Evolutionary conservation across 2,797 vertebrate genomes (phyloP).

Genomic region (Glyptemys insculpta): DNA sequence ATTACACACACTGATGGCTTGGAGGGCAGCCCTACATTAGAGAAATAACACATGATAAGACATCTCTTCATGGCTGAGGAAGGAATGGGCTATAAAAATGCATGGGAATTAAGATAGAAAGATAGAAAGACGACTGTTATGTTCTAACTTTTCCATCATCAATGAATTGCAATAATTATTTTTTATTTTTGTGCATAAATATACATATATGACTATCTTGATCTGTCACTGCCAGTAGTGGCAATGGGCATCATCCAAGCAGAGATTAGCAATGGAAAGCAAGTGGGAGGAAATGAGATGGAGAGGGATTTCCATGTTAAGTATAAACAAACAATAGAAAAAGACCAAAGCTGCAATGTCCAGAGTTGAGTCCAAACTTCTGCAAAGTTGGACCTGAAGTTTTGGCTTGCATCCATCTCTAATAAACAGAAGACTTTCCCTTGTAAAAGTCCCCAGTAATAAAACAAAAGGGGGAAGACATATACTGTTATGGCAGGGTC

Average conservation of each 20-base stretch:
- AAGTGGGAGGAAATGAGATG: accelerated
- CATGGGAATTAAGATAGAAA: neutral
- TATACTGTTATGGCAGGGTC: accelerated
- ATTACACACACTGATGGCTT: neutral
- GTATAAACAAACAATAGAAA: neutral
- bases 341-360: neutral
- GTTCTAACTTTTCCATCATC: neutral
- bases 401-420: neutral
- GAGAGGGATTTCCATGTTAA: neutral
- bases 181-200: neutral
- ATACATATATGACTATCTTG: neutral
- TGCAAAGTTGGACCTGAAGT: neutral
- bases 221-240: neutral
- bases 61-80: neutral
- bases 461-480: neutral
- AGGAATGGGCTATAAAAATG: neutral
- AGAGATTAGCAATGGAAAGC: neutral
- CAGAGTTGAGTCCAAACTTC: neutral
- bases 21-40: neutral
- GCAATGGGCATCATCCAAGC: neutral
- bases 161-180: accelerated
- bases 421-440: neutral
- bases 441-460: neutral
- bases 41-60: neutral
- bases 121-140: neutral